phyloP scores from a whole-genome alignment of 2,113 vertebrate genomes.

The Cephalopterus ornatus region DNA sequence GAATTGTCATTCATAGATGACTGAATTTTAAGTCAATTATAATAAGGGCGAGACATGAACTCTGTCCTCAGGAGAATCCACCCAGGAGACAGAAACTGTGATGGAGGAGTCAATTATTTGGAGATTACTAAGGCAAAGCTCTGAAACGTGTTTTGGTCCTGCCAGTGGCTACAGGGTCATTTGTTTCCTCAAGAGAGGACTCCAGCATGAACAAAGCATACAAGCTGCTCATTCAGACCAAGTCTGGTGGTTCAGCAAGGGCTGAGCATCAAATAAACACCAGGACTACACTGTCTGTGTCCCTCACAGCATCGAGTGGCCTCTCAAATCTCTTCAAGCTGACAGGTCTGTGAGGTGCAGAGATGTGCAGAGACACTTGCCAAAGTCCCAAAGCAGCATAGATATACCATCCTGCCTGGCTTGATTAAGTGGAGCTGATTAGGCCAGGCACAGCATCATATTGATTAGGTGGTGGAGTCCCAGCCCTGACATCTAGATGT shows the following conservation, averaged over 20 bases:
- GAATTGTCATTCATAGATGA: neutral
- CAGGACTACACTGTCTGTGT: accelerated
- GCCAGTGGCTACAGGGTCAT: neutral
- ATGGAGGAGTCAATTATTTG: neutral
- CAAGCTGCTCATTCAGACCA: neutral
- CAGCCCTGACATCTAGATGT: neutral
- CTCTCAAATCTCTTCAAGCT: neutral
- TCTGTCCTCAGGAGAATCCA: neutral
- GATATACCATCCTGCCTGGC: neutral
- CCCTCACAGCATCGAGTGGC: accelerated
- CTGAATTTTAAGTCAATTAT: neutral
- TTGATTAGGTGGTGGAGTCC: neutral
- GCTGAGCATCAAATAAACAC: neutral
- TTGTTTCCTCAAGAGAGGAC: neutral
- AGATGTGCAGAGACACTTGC: neutral
- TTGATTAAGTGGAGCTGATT: neutral
- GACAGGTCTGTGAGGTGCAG: accelerated
- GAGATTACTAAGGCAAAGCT: neutral
- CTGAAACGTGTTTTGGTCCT: neutral
- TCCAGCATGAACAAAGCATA: neutral
- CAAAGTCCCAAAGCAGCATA: neutral
- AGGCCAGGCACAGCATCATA: neutral
- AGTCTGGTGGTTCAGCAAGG: neutral
- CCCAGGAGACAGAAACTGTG: neutral
- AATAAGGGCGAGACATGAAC: neutral